A percentile compares a stretch with the other conserved stretches of the same genome.
Conservation (phyloP, 2,113 vertebrate genomes). For the human region GRCh38 chr4:61350001-61350500, state of each 20-base stretch:
- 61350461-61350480: not conserved
- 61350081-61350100: not conserved
- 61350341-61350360: constrained; percentile 11
- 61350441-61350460: not conserved
- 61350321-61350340: not conserved
- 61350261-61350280: not conserved
- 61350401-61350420: not conserved
- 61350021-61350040: not conserved
- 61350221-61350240: not conserved
- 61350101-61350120: not conserved
- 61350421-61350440: not conserved
- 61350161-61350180: not conserved
- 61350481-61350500: not conserved
- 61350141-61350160: not conserved
- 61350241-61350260: not conserved
- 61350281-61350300: not conserved
- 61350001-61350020: not conserved
- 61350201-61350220: not conserved
- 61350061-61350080: not conserved
- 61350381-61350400: not conserved
- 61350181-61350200: not conserved
- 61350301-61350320: not conserved
- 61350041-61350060: not conserved
- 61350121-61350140: not conserved
- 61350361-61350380: not conserved